phyloP scores from a whole-genome alignment of 2,888 invertebrate genomes.

The Mactromeris polynyma region DNA sequence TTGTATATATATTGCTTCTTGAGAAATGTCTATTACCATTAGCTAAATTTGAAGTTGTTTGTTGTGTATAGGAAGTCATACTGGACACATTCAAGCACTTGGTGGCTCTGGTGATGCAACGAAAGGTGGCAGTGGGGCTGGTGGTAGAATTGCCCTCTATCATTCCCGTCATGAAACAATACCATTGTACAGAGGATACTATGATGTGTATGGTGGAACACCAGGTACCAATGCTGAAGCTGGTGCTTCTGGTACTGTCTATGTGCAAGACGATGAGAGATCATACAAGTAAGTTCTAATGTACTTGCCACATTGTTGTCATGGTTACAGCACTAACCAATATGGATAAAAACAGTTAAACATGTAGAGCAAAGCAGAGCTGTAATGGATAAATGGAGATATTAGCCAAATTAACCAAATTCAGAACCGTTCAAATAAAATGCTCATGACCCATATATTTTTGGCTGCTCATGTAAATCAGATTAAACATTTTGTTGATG shows the following conservation, averaged over 20 bases:
- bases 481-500: neutral
- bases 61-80: conserved; percentile 77
- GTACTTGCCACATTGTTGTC: neutral
- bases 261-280: conserved; percentile 67
- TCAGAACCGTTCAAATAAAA: no score
- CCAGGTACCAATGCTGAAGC: conserved; percentile 73
- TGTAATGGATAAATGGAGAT: no score
- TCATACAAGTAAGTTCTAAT: conserved; percentile 43
- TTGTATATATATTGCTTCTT: no score
- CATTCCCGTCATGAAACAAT: conserved; percentile 73
- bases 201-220: conserved; percentile 74
- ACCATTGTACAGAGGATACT: conserved; percentile 76
- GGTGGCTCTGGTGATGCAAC: conserved; percentile 74
- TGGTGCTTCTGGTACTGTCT: conserved; percentile 79
- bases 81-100: conserved; percentile 77
- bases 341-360: no score
- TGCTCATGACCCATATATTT: no score
- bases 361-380: no score
- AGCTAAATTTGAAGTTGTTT: neutral
- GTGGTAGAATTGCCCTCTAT: conserved; percentile 80
- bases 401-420: no score
- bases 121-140: conserved; percentile 77
- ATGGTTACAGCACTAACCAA: no score
- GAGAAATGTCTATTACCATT: neutral
- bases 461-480: no score